phyloP scores from a whole-genome alignment of 2,797 vertebrate genomes.

The Coluber constrictor region DNA sequence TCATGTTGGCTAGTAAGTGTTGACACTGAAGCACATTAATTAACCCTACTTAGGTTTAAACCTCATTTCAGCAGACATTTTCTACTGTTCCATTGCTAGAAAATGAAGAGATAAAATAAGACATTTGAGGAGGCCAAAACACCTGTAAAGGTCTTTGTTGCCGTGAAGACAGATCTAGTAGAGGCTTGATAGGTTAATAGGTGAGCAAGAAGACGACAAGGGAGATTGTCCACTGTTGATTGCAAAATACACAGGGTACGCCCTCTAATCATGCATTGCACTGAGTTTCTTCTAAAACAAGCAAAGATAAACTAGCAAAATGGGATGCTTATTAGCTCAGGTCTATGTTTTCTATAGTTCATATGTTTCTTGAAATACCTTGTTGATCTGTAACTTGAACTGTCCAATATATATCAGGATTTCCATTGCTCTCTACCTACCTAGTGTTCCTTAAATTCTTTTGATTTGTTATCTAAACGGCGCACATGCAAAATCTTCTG shows the following conservation, averaged over 20 bases:
- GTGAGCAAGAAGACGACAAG: neutral
- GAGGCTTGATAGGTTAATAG: constrained; percentile 7
- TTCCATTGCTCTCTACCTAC: neutral
- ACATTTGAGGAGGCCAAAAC: neutral
- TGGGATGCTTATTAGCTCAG: neutral
- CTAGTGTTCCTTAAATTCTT: neutral
- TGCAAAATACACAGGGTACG: neutral
- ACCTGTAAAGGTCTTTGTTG: constrained; percentile 10
- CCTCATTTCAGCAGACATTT: neutral
- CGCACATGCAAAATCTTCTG: no score
- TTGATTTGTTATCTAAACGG: neutral
- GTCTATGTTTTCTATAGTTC: neutral
- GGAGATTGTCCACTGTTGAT: neutral
- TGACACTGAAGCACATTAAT: neutral
- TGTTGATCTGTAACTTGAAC: neutral
- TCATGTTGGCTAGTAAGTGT: neutral
- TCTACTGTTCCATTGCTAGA: neutral
- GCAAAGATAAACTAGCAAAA: neutral
- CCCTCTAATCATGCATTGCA: neutral
- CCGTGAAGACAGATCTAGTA: neutral
- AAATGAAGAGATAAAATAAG: neutral
- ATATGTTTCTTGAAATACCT: neutral
- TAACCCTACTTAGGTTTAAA: neutral
- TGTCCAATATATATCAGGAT: neutral
- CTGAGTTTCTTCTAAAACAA: neutral